phyloP scores from a whole-genome alignment of 2,113 vertebrate species.

The Microtus ochrogaster region DNA sequence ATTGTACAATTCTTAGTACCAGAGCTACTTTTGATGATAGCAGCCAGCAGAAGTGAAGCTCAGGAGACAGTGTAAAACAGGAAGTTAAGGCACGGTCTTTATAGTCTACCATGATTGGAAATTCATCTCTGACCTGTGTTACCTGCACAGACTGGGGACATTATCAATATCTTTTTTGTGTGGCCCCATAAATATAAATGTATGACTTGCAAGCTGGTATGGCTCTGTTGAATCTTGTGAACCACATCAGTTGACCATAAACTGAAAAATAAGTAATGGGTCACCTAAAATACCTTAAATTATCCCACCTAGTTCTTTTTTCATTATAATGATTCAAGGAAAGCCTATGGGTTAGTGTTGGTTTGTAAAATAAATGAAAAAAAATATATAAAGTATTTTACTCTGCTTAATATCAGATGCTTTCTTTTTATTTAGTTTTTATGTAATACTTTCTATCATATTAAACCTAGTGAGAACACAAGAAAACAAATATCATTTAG shows the following conservation, averaged over 20 bases:
- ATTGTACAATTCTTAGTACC: neutral
- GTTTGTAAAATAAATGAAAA: neutral
- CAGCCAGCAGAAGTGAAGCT: neutral
- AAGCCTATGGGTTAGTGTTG: neutral
- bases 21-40: neutral
- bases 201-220: neutral
- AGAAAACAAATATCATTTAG: neutral
- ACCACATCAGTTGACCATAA: neutral
- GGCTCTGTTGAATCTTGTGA: too few relatives aligned
- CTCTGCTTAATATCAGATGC: neutral
- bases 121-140: neutral
- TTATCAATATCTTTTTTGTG: neutral
- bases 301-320: neutral
- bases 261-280: neutral
- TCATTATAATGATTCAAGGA: neutral
- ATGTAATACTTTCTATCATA: neutral
- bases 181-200: too few relatives aligned
- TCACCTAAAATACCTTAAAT: neutral
- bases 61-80: neutral
- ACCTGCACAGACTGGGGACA: neutral
- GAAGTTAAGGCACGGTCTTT: neutral
- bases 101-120: rapidly evolving
- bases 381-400: neutral
- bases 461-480: too few relatives aligned
- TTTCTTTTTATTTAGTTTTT: neutral